Evolutionary conservation across 2,888 invertebrate genomes (phyloP), one percentile per base, ranked within the genome.

Genomic region (Dilophus febrilis): DNA sequence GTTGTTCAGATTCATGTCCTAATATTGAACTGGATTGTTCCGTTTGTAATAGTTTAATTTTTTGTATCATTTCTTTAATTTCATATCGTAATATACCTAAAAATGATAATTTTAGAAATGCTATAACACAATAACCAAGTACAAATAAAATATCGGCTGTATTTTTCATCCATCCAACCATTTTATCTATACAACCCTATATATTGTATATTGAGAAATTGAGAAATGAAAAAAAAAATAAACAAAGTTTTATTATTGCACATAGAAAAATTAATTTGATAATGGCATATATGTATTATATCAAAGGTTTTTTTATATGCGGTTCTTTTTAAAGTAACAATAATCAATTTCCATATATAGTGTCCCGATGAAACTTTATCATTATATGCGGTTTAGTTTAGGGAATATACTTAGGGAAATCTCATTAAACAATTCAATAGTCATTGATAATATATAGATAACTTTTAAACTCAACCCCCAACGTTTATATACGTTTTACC

Each of bases 51-150:
- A 87, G 72, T 54, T 79, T 76, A 57, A 87, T 87, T 66, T 87
- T 87, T 60, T 86, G 84, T 55, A 87, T 85, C 87, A 87, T 87
- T 63, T 87, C 87, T 49, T 80, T 74, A 55, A 86, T 85, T 67
- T 86, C 85, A 66, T 83, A 83, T 44, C 84, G 74, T 51, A 86
- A 70, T 51, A 86, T 84, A 45, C 83, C 85, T 47, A 86, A 74
- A 70, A 87, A 87, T 69, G 85, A 84, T 62, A 86, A 68, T 65
- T 87, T 87, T 51, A 86, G 70, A 66, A 87, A 87, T 52, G 86
- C 82, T 52, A 87, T 79, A 46, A 87, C 85, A 65, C 87, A 87
- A 61, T 84, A 86, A 42, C 86, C 86, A 50, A 85, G 62, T 43
- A 83, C 76, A 56, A 82, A 84, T 42, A 87, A 69, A 44, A 83